phyloP scores from a whole-genome alignment of 2,797 vertebrate genomes.

The Podarcis lilfordi region DNA sequence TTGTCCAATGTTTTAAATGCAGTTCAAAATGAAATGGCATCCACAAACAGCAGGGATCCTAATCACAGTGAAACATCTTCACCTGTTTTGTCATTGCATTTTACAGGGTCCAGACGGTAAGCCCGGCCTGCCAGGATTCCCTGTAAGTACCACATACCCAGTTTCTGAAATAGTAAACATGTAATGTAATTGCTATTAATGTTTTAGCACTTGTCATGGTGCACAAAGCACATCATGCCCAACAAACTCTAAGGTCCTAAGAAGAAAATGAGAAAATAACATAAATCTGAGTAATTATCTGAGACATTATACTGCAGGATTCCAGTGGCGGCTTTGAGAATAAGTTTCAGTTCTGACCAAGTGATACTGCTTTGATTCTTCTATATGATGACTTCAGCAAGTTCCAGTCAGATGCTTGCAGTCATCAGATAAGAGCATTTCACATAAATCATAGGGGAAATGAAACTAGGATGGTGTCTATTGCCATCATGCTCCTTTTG shows the following conservation, averaged over 20 bases:
- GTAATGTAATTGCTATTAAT: not conserved
- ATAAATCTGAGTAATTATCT: not conserved
- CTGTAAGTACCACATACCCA: slow-evolving; percentile 81
- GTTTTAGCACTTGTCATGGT: not conserved
- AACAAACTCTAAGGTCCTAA: not conserved
- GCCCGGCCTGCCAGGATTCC: slow-evolving; percentile 89
- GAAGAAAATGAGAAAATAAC: not conserved
- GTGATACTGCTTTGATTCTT: not conserved
- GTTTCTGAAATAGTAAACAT: slow-evolving; percentile 23
- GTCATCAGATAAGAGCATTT: not conserved
- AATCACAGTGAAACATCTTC: not conserved
- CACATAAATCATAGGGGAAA: not conserved
- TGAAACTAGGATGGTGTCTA: not conserved
- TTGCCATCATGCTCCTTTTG: not conserved
- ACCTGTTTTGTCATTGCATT: slow-evolving; percentile 55
- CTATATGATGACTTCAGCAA: not conserved
- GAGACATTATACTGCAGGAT: not conserved
- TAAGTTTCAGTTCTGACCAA: not conserved
- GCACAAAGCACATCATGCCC: slow-evolving; percentile 10
- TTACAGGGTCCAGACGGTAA: slow-evolving; percentile 88
- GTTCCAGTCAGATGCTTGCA: not conserved
- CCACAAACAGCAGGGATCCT: not conserved
- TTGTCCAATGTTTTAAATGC: not conserved
- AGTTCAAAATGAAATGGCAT: not conserved
- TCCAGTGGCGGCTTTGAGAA: not conserved